Evolutionary conservation across 1,140 invertebrate genomes (phyloP).

Genomic region (Radopholus similis): DNA sequence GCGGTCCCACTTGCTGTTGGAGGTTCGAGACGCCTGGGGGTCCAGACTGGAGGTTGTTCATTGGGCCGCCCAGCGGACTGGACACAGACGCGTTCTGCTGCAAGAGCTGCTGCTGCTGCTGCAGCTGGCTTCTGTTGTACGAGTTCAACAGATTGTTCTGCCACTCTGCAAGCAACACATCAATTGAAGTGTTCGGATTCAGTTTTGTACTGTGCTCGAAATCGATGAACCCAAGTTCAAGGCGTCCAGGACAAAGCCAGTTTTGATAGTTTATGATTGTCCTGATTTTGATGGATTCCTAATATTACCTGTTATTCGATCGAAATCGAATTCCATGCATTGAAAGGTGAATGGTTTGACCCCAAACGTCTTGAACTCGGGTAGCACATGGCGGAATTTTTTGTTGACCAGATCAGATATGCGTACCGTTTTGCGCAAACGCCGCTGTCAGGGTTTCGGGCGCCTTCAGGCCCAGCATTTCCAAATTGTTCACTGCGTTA

Average conservation of each 20-base stretch:
- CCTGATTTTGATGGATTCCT: too few species aligned
- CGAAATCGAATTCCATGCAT: not conserved
- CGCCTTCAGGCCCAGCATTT: slow-evolving; percentile 27
- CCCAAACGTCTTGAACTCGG: not conserved
- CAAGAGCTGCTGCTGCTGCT: not conserved
- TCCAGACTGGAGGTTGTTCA: not conserved
- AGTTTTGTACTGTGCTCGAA: not conserved
- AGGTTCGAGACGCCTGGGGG: not conserved
- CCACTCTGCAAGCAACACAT: slow-evolving; percentile 36
- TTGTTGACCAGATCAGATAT: too few species aligned
- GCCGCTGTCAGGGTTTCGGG: slow-evolving; percentile 16
- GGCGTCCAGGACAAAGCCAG: not conserved
- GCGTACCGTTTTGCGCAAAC: slow-evolving; percentile 20
- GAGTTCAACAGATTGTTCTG: slow-evolving; percentile 29
- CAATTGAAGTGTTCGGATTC: too few species aligned
- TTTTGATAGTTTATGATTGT: too few species aligned
- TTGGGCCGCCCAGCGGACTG: not conserved
- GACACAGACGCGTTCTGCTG: not conserved
- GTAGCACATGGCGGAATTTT: not conserved
- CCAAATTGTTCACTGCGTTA: slow-evolving; percentile 19
- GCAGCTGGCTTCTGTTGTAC: slow-evolving; percentile 19
- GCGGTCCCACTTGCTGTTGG: not conserved
- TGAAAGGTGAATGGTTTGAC: too few species aligned
- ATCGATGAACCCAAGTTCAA: not conserved
- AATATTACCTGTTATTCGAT: too few species aligned